Conservation (phyloP, 2,888 invertebrate species). For the Orchesella flavescens region DNA sequence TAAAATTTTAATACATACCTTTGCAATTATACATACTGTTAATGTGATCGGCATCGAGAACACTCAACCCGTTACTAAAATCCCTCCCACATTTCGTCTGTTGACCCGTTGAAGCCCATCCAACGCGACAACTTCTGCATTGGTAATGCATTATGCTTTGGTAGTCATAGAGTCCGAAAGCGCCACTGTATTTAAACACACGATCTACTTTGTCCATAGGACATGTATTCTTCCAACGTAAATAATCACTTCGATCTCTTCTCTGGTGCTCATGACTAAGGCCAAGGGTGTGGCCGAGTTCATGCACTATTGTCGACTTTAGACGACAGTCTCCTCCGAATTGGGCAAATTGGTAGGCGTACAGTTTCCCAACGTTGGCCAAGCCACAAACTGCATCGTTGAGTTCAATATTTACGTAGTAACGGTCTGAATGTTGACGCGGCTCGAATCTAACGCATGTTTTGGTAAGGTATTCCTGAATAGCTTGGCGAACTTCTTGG, state of each 20-base stretch:
- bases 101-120: background rate
- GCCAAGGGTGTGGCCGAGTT: constrained; percentile 35
- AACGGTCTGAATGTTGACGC: background rate
- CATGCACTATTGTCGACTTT: constrained; percentile 24
- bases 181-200: background rate
- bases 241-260: background rate
- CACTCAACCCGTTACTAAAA: background rate
- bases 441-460: constrained; percentile 30
- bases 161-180: constrained; percentile 11
- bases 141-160: constrained; percentile 25
- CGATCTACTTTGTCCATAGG: no score
- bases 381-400: constrained; percentile 21
- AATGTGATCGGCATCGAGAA: constrained; percentile 23
- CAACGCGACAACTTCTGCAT: background rate
- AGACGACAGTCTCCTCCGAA: constrained; percentile 23
- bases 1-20: background rate
- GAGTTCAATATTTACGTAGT: background rate
- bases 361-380: background rate
- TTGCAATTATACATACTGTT: constrained; percentile 19
- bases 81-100: background rate
- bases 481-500: background rate
- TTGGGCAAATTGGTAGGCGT: constrained; percentile 19
- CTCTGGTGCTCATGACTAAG: constrained; percentile 29
- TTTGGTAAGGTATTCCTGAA: constrained; percentile 1
- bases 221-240: no score